These are phyloP conservation scores for Tryphoninae sp. DNA, from an alignment of 2,888 invertebrate species.

Conservation along the genomic window DNA sequence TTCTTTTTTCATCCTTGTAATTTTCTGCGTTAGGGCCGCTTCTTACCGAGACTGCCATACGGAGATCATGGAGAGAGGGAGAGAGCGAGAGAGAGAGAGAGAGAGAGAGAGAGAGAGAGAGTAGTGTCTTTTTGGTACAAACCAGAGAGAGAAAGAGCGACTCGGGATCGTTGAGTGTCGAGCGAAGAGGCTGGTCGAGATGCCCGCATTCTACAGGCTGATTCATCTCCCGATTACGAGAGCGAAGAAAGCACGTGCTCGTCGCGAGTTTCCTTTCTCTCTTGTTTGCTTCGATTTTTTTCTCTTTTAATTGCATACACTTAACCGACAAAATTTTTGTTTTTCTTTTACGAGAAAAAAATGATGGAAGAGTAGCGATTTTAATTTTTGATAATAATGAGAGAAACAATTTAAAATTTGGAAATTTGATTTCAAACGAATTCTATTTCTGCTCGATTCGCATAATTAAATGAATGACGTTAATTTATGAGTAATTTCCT, in stretches of 20 bases:
- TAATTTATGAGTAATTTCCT: too few relatives aligned
- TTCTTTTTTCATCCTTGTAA: slow-evolving; percentile 55
- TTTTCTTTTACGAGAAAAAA: too few relatives aligned
- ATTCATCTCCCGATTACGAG: slow-evolving; percentile 63
- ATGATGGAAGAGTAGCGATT: background rate
- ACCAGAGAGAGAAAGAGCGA: background rate
- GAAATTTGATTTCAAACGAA: too few relatives aligned
- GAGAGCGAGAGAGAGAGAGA: background rate
- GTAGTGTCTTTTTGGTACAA: too few relatives aligned
- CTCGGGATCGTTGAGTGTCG: slow-evolving; percentile 12
- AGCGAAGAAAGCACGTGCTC: slow-evolving; percentile 52
- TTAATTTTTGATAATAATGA: too few relatives aligned
- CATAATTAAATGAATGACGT: too few relatives aligned
- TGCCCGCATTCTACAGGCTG: slow-evolving; percentile 74
- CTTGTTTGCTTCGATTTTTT: slow-evolving; percentile 15
- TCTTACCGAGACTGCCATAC: slow-evolving; percentile 68
- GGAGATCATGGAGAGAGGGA: slow-evolving; percentile 47
- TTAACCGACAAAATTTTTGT: too few relatives aligned
- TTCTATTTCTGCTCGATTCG: too few relatives aligned
- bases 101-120: slow-evolving; percentile 38
- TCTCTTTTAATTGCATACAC: background rate
- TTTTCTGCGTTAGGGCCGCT: slow-evolving; percentile 64
- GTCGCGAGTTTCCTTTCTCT: slow-evolving; percentile 25
- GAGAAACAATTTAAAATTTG: too few relatives aligned
- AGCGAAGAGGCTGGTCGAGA: slow-evolving; percentile 54